Evolutionary conservation across 2,797 vertebrate species (phyloP), one percentile per base, ranked within the genome.

Genomic region (Lutjanus argentimaculatus): DNA sequence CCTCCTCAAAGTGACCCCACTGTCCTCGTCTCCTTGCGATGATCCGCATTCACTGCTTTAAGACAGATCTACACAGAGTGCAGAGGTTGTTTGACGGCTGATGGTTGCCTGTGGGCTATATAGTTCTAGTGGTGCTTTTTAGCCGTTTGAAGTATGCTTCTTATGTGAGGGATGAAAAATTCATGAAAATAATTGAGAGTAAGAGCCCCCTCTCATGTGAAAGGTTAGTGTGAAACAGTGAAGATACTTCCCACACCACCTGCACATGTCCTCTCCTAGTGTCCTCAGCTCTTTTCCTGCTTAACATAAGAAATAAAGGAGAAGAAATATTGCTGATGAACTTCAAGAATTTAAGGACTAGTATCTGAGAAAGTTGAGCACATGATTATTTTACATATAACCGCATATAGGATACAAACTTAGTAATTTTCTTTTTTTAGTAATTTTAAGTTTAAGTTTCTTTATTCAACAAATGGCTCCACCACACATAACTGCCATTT

Each of bases 81-180:
- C 30, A 6, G 77, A 67, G 72, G 80, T 70, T 80, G 73, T 86
- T 84, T 89, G 79, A 89, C 72, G 46, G 82, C 83, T 88, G 85
- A 83, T 42, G 63, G 75, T 69, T 87, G 88, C 87, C 88, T 84
- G 72, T 86, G 75, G 88, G 79, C 87, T 80, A 70, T 64, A 61
- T 73, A 62, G 82, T 78, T 90, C 75, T 75, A 67, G 70, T 84
- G 57, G 68, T 70, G 77, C 77, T 79, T 77, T 87, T 83, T 67
- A 86, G 56, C 67, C 48, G 51, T 86, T 88, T 93, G 85, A 92
- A 88, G 87, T 87, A 61, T 64, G 80, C 80, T 86, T 80, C 77
- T 77, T 85, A 79, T 75, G 66, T 73, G 77, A 75, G 63, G 43
- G 67, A 89, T 89, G 65, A 85, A 87, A 89, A 76, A 85, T 88